These are phyloP conservation scores for Leuciscus idus DNA, from an alignment of 2,113 vertebrate genomes.

Conservation along the genomic window DNA sequence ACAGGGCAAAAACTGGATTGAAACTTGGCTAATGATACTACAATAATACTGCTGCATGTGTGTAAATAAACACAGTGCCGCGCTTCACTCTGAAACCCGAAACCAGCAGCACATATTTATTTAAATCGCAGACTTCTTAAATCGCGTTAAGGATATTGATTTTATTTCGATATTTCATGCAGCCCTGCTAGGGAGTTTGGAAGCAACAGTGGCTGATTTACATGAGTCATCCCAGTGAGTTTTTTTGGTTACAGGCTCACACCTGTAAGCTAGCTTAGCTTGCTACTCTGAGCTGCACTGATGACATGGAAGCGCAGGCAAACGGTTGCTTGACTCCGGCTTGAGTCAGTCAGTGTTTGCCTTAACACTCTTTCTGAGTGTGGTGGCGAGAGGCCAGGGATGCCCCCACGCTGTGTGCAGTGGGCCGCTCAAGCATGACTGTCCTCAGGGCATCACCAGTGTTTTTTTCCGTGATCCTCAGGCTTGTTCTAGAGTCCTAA, in stretches of 20 bases:
- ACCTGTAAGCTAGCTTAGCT: neutral
- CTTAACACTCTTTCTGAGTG: conserved; percentile 41
- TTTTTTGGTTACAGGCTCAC: neutral
- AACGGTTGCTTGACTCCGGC: conserved; percentile 2
- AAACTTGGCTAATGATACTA: neutral
- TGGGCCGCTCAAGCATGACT: conserved; percentile 18
- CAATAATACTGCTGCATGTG: neutral
- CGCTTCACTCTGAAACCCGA: neutral
- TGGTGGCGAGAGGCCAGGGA: conserved; percentile 34
- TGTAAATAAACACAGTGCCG: neutral
- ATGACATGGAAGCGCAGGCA: conserved; percentile 4
- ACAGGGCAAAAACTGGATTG: no score
- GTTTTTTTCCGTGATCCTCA: neutral
- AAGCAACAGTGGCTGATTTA: neutral
- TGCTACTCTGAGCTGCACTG: neutral
- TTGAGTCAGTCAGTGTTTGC: conserved; percentile 52
- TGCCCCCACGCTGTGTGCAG: conserved; percentile 41
- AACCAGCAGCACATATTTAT: neutral
- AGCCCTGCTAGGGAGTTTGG: neutral
- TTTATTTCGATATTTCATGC: neutral
- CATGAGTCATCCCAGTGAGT: neutral
- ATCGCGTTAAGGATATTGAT: neutral
- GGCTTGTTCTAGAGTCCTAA: neutral
- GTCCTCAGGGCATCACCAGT: conserved; percentile 25
- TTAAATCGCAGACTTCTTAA: neutral